Conservation (phyloP, 2,113 vertebrate species). For the Notarius lentiginosus region DNA sequence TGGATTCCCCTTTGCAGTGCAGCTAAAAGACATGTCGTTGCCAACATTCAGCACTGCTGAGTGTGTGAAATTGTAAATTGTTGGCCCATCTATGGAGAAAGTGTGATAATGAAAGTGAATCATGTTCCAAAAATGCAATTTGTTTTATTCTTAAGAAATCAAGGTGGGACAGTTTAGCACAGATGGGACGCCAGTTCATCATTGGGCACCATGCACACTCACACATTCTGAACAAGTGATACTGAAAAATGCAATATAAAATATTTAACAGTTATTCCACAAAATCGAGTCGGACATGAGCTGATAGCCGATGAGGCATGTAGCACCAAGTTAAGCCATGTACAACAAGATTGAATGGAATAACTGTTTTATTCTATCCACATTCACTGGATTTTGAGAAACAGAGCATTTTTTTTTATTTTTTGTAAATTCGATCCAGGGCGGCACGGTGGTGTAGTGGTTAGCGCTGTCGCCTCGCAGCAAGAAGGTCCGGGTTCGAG, state of each 20-base stretch:
- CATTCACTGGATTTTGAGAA: too few relatives aligned
- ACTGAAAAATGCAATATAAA: not conserved
- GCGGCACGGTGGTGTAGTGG: too few relatives aligned
- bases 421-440: too few relatives aligned
- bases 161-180: not conserved
- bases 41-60: fast-evolving
- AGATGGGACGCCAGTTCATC: not conserved
- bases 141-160: not conserved
- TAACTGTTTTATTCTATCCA: too few relatives aligned
- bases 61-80: not conserved
- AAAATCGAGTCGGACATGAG: too few relatives aligned
- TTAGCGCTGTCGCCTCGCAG: too few relatives aligned
- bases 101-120: not conserved
- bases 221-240: not conserved
- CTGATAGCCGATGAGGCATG: too few relatives aligned
- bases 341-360: too few relatives aligned
- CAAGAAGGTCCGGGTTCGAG: too few relatives aligned
- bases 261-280: not conserved
- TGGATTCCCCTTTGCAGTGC: constrained; percentile 62
- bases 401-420: too few relatives aligned
- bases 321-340: too few relatives aligned
- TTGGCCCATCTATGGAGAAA: constrained; percentile 58
- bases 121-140: not conserved
- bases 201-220: not conserved
- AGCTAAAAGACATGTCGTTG: constrained; percentile 52